Percentiles rank a stretch among this genome's conserved stretches.
These are phyloP conservation scores for Gnathonemus longibarbis DNA, from an alignment of 2,113 vertebrate species.

Conservation along the genomic window DNA sequence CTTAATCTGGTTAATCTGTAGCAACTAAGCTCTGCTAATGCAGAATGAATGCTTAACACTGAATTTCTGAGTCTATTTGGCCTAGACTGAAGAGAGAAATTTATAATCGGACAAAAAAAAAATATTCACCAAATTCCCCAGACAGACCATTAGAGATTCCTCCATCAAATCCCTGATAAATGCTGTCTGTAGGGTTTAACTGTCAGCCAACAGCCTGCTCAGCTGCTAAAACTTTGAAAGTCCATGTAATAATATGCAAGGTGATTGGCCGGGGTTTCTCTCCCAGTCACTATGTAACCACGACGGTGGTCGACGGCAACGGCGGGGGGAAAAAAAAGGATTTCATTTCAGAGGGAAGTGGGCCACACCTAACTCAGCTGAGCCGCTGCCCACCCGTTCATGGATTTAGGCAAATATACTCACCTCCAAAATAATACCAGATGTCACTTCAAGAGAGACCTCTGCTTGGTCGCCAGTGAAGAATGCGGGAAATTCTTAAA, in stretches of 20 bases:
- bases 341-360: conserved; percentile 44
- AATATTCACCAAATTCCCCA: neutral
- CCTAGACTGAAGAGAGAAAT: neutral
- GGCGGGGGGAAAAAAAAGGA: conserved; percentile 36
- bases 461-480: conserved; percentile 45
- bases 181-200: neutral
- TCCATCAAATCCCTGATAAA: neutral
- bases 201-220: neutral
- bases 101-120: neutral
- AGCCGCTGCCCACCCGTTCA: conserved; percentile 64
- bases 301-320: conserved; percentile 23
- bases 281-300: conserved; percentile 22
- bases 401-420: conserved; percentile 41
- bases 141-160: neutral
- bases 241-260: neutral
- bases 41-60: neutral
- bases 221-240: neutral
- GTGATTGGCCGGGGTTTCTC: neutral
- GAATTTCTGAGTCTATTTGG: neutral
- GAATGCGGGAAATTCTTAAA: conserved; percentile 59
- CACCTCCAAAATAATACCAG: conserved; percentile 54
- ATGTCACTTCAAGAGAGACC: conserved; percentile 54
- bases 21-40: neutral
- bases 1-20: neutral
- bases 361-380: conserved; percentile 39